These are phyloP conservation scores for Apostichopus parvimensis DNA, from an alignment of 35 echinoderm and acorn worm species.

Conservation along the genomic window DNA sequence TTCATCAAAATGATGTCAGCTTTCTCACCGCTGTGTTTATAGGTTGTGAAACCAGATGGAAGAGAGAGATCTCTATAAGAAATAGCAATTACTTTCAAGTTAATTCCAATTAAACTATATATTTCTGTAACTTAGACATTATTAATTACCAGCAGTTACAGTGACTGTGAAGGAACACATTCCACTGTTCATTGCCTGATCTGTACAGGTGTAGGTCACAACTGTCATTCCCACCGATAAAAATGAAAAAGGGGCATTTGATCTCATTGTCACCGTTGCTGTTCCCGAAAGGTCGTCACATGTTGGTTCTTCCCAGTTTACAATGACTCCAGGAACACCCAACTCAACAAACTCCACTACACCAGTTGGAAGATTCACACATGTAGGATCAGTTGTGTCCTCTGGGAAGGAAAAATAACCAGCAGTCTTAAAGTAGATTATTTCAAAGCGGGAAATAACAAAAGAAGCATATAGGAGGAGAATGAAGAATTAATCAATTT, in stretches of 20 bases:
- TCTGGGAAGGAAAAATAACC: neutral
- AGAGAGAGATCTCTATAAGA: no score
- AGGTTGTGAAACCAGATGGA: no score
- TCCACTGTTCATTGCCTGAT: conserved; percentile 8
- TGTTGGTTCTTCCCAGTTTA: conserved; percentile 7
- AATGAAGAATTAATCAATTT: no score
- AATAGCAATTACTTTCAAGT: no score
- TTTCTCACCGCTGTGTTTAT: no score
- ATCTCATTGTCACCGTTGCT: neutral
- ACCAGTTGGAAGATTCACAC: conserved; percentile 21
- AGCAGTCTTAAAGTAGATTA: no score
- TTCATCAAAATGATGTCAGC: no score
- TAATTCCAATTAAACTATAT: no score
- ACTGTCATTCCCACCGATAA: conserved; percentile 5
- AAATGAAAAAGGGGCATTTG: neutral
- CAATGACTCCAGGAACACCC: neutral
- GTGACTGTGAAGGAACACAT: conserved; percentile 15
- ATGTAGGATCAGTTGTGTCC: conserved; percentile 8
- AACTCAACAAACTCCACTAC: neutral
- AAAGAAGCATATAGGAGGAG: no score
- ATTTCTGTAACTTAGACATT: neutral
- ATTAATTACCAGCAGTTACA: neutral
- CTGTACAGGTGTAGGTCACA: conserved; percentile 30
- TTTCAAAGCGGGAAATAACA: no score
- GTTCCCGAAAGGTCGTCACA: conserved; percentile 19